Base-by-base conservation (phyloP, 2,888 invertebrate species). In the Helobdella robusta region DNA sequence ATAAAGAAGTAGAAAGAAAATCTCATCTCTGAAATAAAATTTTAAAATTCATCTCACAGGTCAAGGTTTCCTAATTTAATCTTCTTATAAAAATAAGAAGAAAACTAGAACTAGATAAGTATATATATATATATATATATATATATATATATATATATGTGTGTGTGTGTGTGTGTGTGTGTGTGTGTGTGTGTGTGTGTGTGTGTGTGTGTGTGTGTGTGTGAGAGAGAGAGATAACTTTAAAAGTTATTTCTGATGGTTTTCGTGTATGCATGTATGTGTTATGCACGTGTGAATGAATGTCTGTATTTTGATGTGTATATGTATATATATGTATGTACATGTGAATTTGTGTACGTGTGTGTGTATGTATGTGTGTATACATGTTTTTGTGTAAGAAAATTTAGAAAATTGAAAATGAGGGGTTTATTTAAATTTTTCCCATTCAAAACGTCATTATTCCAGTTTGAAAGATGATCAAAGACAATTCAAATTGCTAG, bases 331-430 rank as follows among this genome's bases (percentile, higher is more conserved):
- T 40, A 44, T 64, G 61, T 44, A 64, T 64, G 32, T 61, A 61
- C 32, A 28, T 59, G 35, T 64, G 28, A 40, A 59, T 8, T 11
- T 63, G 54, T 50, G 54, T 54, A 40, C 54, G 54, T 63, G 35
- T 63, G 54, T 40, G 30, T 64, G 61, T 44, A 64, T 64, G 32
- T 64, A 61, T 54, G 36, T 59, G 35, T 64, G 28, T 64, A 59
- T 64, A 34, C 32, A 59, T 59, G 40, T 64, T 34, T n/a, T 59
- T 25, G 11, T 11, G n/a, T n/a, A n/a, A n/a, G n/a, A n/a, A n/a
- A n/a, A n/a, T n/a, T n/a, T n/a, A n/a, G n/a, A n/a, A n/a, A n/a
- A n/a, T n/a, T n/a, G n/a, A n/a, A n/a, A n/a, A n/a, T n/a, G n/a
- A n/a, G n/a, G n/a, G n/a, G n/a, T n/a, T n/a, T n/a, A n/a, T n/a